Evolutionary conservation across 2,113 vertebrate genomes (phyloP), one percentile per base, ranked within the genome.

Genomic region (Rhodinocichla rosea): DNA sequence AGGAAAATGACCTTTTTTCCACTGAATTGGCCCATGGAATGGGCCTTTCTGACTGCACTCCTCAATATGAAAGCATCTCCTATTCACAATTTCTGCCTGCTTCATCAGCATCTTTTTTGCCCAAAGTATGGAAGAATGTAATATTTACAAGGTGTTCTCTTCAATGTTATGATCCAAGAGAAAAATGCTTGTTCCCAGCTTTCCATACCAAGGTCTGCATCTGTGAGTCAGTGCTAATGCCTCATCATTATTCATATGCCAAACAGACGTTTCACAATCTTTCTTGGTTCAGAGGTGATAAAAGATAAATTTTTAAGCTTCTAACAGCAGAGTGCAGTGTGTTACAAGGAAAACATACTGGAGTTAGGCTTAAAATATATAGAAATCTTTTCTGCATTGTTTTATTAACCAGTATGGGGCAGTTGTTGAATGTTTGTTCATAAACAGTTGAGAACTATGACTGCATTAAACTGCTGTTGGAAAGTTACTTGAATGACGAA

Each of bases 281-380:
- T 83, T 18, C 10, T 42, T 87, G 42, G 15, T 59, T 79, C 47
- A 21, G 65, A 32, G 35, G 57, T n/a, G 52, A 84, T 13, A 27
- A 88, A 83, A 63, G 24, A 35, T 47, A 90, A 45, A 39, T 55
- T 88, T 95, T 75, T 75, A 69, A 76, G 64, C 62, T 95, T 94
- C 90, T 92, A 97, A 97, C 96, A 97, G 96, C 69, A 98, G 97
- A 97, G 97, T 96, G 97, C 97, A 97, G 94, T 96, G 59, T 97
- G 80, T 95, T 94, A 83, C 94, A 97, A 97, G 90, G 53, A 95
- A 97, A 82, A 37, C 20, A 39, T 35, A 13, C 12, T 62, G 19
- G 28, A 65, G 69, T 53, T 68, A 83, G 47, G 37, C 69, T 91
- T 84, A 93, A 84, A 79, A 63, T 64, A 37, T 47, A 53, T 28